These are phyloP conservation scores for Hemiprocne comata DNA, from an alignment of 2,113 vertebrate species.

Conservation along the genomic window DNA sequence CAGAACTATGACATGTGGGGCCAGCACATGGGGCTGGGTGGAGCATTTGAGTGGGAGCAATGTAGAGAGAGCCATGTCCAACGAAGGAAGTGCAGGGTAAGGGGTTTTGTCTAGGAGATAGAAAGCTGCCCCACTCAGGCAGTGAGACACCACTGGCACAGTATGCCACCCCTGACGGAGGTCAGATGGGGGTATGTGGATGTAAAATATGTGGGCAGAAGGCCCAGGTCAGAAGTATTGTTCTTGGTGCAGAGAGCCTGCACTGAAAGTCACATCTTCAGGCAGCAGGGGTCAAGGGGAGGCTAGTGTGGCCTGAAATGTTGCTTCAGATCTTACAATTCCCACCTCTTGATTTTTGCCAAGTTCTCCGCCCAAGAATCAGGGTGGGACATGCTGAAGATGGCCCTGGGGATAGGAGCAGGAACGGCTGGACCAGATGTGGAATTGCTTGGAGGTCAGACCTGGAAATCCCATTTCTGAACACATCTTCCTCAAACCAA, in stretches of 20 bases:
- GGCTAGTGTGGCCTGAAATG: not conserved
- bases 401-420: not conserved
- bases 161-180: not conserved
- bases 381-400: not conserved
- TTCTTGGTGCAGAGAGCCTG: not conserved
- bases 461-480: not conserved
- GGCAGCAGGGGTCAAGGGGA: not conserved
- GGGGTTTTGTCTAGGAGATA: not conserved
- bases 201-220: rapidly evolving
- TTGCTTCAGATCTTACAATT: not conserved
- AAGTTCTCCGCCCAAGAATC: not conserved
- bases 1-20: not conserved
- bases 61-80: not conserved
- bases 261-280: not conserved
- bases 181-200: not conserved
- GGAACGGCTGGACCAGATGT: not conserved
- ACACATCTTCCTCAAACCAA: not conserved
- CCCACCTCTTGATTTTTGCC: not conserved
- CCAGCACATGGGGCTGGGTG: not conserved
- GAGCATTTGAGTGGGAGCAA: not conserved
- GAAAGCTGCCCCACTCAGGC: not conserved
- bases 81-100: not conserved
- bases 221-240: not conserved
- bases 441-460: not conserved
- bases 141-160: not conserved